A percentile compares a stretch with the other conserved stretches of the same genome.
Evolutionary conservation across 1,140 invertebrate species (phyloP).

Genomic region (Rhopalosiphum padi): DNA sequence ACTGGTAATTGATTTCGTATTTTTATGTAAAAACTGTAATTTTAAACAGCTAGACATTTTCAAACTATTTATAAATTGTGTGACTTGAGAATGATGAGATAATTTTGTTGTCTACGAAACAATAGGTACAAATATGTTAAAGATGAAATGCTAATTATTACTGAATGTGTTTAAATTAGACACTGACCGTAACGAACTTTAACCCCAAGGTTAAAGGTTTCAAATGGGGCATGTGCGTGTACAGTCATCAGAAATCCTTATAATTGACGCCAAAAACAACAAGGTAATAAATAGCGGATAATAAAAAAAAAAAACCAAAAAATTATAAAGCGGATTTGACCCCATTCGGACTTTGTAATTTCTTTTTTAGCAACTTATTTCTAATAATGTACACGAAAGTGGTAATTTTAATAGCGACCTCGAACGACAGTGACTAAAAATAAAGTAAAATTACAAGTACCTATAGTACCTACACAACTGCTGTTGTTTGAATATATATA

Average conservation of each 20-base stretch:
- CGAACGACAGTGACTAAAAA: neutral
- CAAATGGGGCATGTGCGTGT: slow-evolving; percentile 16
- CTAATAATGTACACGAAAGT: neutral
- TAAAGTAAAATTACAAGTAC: neutral
- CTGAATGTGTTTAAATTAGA: slow-evolving; percentile 1
- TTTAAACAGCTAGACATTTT: no score
- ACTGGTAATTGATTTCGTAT: no score
- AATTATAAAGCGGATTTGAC: slow-evolving; percentile 32
- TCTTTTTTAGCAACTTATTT: neutral
- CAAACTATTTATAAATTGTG: no score
- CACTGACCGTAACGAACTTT: neutral
- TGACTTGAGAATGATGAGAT: neutral
- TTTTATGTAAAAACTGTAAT: no score
- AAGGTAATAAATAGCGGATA: slow-evolving; percentile 29
- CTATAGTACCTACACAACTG: neutral
- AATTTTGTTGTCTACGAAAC: neutral
- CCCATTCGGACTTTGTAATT: neutral
- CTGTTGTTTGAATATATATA: neutral
- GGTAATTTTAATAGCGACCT: neutral
- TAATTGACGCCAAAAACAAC: slow-evolving; percentile 34
- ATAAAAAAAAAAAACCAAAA: slow-evolving; percentile 23
- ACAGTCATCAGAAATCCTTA: neutral
- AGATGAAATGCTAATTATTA: slow-evolving; percentile 16
- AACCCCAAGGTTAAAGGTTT: neutral
- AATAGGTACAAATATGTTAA: neutral